Conservation (phyloP, 2,113 vertebrate species). For the Osmerus mordax region DNA sequence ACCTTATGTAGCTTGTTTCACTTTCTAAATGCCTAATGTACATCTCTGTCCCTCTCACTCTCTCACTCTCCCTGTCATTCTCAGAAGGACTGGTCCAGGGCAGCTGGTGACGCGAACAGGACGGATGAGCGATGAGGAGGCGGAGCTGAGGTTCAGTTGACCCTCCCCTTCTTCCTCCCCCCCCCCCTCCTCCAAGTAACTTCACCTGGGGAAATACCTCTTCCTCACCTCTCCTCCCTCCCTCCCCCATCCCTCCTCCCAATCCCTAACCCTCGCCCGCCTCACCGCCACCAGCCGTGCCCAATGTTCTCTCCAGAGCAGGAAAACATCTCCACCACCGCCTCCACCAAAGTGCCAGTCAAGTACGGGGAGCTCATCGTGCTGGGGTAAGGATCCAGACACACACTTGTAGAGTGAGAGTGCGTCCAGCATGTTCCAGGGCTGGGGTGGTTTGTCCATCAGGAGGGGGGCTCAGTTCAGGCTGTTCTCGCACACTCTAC, state of each 20-base stretch:
- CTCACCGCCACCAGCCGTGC: constrained; percentile 72
- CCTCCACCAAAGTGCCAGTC: constrained; percentile 96
- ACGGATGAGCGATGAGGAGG: constrained; percentile 62
- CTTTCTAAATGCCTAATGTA: no score
- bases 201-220: constrained; percentile 20
- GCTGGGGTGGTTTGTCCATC: no score
- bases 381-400: constrained; percentile 83
- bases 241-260: constrained; percentile 24
- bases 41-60: constrained; percentile 8
- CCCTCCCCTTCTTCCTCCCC: constrained; percentile 57
- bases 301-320: constrained; percentile 98
- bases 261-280: constrained; percentile 23
- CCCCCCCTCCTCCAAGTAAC: constrained; percentile 38
- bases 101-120: constrained; percentile 25
- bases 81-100: constrained; percentile 46
- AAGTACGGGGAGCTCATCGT: constrained; percentile 99
- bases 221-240: constrained; percentile 20
- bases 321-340: constrained; percentile 89
- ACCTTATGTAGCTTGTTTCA: no score
- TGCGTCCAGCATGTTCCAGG: no score
- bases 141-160: constrained; percentile 72
- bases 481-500: no score
- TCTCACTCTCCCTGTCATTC: constrained; percentile 23
- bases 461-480: no score
- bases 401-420: not conserved